Base-by-base conservation (phyloP, 2,113 vertebrate genomes). In the Clarias magur region DNA sequence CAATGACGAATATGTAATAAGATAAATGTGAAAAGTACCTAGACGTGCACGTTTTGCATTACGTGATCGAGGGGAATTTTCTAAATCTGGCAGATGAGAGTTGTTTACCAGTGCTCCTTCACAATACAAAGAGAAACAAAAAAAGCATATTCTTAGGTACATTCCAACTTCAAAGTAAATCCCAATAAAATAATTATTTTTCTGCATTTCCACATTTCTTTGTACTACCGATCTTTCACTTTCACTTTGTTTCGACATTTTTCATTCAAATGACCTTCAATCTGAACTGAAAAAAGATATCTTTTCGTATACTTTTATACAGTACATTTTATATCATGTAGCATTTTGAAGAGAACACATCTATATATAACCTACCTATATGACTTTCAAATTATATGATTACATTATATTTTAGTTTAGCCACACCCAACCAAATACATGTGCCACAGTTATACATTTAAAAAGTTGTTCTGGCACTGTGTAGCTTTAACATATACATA, bases 11-110 rank as follows among this genome's bases (percentile, higher is more conserved):
- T 75, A 57, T 82, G 48, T 86, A 67, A 59, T 53, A 38, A 0
- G 34, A 16, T 59, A 30, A 30, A 38, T 75, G 3, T 68, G 6
- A 63, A 72, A 82, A 68, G 65, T 89, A 92, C 91, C 91, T 90
- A 87, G 42, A 34, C 88, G 23, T 87, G 70, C 85, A 56, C 88
- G 89, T 85, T 92, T 91, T 63, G 56, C 70, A 48, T 17, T 11
- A 17, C 2, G 54, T 34, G 62, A 34, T 21, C 2, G 82, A 72
- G 78, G 73, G 60, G 42, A 63, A 38, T 38, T 42, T 70, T 87
- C 82, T n/a, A 7, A 65, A 10, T 82, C 85, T 15, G 56, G 67
- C 19, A 80, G 27, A 25, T 68, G 67, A 63, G 1, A 10, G 54
- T 23, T 73, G 72, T 79, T 85, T 23, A 54, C 9, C 17, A 25